Evolutionary conservation across 2,888 invertebrate species (phyloP).

Genomic region (Amiota mariae): DNA sequence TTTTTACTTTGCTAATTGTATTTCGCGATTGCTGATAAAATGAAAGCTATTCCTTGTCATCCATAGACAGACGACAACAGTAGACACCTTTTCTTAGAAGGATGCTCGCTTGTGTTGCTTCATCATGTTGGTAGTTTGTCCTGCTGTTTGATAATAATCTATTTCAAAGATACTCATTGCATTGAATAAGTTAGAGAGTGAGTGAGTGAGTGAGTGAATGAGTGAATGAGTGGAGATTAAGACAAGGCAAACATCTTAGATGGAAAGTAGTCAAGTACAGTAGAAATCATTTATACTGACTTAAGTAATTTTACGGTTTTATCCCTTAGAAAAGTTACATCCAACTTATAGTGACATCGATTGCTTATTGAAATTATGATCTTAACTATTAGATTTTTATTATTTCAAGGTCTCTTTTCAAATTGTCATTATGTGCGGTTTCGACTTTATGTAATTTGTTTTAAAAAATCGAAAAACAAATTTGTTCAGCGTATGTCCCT

Average conservation of each 20-base stretch:
- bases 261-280: no score
- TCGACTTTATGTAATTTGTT: conserved; percentile 37
- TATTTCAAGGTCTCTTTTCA: conserved; percentile 1
- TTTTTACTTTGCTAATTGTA: conserved; percentile 42
- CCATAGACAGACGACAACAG: conserved; percentile 55
- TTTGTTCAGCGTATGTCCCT: neutral
- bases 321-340: no score
- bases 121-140: conserved; percentile 15
- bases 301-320: no score
- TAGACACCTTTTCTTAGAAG: conserved; percentile 59
- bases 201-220: no score
- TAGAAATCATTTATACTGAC: no score
- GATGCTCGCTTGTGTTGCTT: neutral
- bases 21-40: neutral
- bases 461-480: conserved; percentile 48
- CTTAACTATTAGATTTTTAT: no score
- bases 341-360: no score
- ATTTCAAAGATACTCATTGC: conserved; percentile 43
- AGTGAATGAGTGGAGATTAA: no score
- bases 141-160: conserved; percentile 48
- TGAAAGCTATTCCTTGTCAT: conserved; percentile 9
- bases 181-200: neutral
- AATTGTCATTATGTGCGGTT: conserved; percentile 47
- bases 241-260: no score
- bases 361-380: no score